Evolutionary conservation across 2,113 vertebrate genomes (phyloP).

Genomic region (Ursus arctos): DNA sequence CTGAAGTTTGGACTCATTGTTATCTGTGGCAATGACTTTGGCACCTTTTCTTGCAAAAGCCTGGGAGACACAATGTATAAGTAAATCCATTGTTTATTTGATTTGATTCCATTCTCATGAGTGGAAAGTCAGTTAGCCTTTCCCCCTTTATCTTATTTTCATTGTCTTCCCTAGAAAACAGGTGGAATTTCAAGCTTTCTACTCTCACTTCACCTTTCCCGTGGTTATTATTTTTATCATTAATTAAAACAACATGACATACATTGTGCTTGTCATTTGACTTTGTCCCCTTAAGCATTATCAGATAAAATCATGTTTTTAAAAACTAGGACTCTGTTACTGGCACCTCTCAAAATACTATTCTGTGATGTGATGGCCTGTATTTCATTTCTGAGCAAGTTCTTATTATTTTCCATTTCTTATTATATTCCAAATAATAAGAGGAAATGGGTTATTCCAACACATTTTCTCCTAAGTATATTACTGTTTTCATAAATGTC

Average conservation of each 20-base stretch:
- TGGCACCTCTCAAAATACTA: slow-evolving; percentile 6
- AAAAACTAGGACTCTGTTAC: neutral
- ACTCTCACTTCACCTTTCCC: neutral
- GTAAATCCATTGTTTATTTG: slow-evolving; percentile 9
- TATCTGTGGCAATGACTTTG: slow-evolving; percentile 95
- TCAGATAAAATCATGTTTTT: neutral
- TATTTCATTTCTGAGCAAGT: neutral
- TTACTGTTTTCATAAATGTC: neutral
- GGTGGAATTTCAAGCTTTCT: neutral
- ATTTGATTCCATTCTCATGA: neutral
- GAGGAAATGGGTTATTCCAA: neutral
- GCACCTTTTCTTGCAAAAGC: slow-evolving; percentile 97
- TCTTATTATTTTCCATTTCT: neutral
- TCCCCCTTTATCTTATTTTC: neutral
- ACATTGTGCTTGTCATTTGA: neutral
- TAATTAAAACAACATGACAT: neutral
- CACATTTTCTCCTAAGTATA: neutral
- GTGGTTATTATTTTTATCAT: neutral
- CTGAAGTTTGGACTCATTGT: slow-evolving; percentile 93
- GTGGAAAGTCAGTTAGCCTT: neutral
- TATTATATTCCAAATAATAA: neutral
- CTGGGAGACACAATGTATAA: slow-evolving; percentile 84
- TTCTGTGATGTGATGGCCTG: neutral
- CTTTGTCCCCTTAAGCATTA: neutral
- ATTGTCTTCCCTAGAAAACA: neutral